Conservation (phyloP, 2,113 vertebrate genomes). For the Gopherus evgoodei region DNA sequence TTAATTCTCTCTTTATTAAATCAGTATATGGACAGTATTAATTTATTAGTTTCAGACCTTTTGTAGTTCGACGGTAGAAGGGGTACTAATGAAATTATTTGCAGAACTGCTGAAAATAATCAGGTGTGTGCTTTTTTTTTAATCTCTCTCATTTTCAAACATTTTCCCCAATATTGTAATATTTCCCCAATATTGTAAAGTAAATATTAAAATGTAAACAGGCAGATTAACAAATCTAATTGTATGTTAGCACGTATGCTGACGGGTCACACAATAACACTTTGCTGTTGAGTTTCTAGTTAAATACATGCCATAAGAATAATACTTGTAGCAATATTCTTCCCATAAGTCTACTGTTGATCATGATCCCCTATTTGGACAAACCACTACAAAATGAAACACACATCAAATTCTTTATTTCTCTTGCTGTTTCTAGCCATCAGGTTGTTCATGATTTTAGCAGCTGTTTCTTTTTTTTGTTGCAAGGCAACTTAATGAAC, state of each 20-base stretch:
- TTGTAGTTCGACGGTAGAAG: no score
- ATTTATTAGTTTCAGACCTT: not conserved
- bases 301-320: not conserved
- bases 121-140: not conserved
- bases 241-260: not conserved
- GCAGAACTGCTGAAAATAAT: not conserved
- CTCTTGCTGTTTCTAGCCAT: not conserved
- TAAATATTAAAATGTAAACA: not conserved
- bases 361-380: not conserved
- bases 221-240: not conserved
- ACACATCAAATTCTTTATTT: not conserved
- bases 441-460: slow-evolving; percentile 4
- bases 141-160: not conserved
- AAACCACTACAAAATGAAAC: not conserved
- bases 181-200: not conserved
- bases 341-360: not conserved
- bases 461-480: slow-evolving; percentile 32
- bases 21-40: not conserved
- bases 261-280: not conserved
- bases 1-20: not conserved
- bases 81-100: not conserved
- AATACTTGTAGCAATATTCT: not conserved
- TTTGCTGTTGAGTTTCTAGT: not conserved
- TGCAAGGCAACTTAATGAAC: slow-evolving; percentile 51
- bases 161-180: not conserved